A percentile compares a stretch with the other conserved stretches of the same genome.
These are phyloP conservation scores for Sebastes nivosus DNA, from an alignment of 2,797 vertebrate genomes.

Conservation along the genomic window DNA sequence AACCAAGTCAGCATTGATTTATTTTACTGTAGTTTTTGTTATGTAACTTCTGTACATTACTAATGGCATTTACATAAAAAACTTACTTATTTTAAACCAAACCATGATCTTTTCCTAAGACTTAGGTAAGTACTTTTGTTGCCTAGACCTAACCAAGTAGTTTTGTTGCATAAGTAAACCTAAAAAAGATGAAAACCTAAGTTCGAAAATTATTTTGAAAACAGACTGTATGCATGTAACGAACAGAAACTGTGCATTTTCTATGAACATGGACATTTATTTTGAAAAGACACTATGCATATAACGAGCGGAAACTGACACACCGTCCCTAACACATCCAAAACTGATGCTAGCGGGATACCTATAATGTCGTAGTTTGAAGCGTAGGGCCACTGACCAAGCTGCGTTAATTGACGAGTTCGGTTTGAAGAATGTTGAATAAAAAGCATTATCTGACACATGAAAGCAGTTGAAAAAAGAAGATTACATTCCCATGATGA, in stretches of 20 bases:
- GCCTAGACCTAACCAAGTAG: neutral
- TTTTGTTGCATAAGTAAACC: neutral
- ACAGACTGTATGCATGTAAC: too few species aligned
- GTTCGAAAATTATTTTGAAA: neutral
- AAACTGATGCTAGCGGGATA: neutral
- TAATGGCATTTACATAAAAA: neutral
- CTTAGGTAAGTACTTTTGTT: neutral
- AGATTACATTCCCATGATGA: neutral
- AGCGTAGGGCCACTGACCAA: neutral
- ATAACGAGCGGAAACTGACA: neutral
- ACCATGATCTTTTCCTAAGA: neutral
- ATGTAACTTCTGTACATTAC: neutral
- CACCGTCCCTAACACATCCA: neutral
- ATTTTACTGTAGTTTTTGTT: neutral
- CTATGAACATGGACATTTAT: rapidly evolving
- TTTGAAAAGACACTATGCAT: neutral
- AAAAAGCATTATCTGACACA: neutral
- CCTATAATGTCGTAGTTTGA: neutral
- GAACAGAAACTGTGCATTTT: too few species aligned
- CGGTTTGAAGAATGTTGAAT: neutral
- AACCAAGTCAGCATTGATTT: too few species aligned
- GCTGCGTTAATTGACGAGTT: neutral
- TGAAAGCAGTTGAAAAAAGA: too few species aligned
- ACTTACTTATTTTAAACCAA: rapidly evolving
- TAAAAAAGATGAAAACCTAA: neutral